Base-by-base conservation (phyloP, 2,888 invertebrate genomes). In the Eilema sororculum region DNA sequence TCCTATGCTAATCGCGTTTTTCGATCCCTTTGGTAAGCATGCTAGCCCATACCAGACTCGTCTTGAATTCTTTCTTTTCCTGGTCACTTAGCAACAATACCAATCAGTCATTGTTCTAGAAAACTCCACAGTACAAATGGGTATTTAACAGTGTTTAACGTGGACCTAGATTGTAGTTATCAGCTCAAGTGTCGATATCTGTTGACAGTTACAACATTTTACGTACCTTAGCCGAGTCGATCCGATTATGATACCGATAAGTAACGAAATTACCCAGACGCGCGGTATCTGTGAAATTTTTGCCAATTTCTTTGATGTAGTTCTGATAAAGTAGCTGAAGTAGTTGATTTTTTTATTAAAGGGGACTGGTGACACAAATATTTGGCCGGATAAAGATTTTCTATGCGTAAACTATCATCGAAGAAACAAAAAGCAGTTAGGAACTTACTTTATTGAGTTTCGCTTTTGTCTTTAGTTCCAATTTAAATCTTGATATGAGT, bases 231-330 rank as follows among this genome's bases (percentile, higher is more conserved):
- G 13, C 70, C 72, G 64, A 67, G 63, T 58, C 68, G 72, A 69
- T 59, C 59, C 33, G 71, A 69, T 74, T 71, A 57, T 41, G 72
- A 74, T 75, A 66, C 8, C 22, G 24, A 46, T 71, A 77, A 72
- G 73, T 56, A 3, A 67, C 20, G 41, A 62, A 33, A 60, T 60
- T 60, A 60, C 30, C 10, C n/a, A 28, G 8, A n/a, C 46, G 46
- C 46, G 58, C 8, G 25, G 25, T 52, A 52, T 64, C 28, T 58
- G 12, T 58, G 16, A n/a, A 46, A 52, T 52, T 30, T 67, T 65
- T 65, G 60, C 67, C 65, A 79, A 68, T 58, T 57, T 64, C 28
- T 28, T 30, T 46, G 52, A 52, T 64, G 52, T 12, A 25, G 64
- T 6, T 6, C 3, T 52, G 28, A 52, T 64, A 28, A 22, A 25